Evolutionary conservation across 2,888 invertebrate species (phyloP), one percentile per base, ranked within the genome.

Genomic region (Parelbella ahira): DNA sequence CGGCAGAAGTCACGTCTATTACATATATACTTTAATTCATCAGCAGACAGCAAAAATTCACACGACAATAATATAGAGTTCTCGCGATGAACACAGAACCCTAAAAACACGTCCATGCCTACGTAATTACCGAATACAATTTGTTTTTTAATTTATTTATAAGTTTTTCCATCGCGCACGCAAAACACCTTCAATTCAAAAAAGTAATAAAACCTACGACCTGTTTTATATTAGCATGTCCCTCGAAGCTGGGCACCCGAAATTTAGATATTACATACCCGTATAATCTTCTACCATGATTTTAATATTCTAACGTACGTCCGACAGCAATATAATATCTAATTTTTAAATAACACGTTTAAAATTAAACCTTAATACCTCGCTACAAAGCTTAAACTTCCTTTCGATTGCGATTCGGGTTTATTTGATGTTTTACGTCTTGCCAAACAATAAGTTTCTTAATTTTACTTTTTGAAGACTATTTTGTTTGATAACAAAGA

Each of bases 401-500:
- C 13, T 11, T 6, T 2, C 5, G 1, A 5, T 3, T 4, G 8
- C 6, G 1, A 21, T 12, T 21, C 3, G 15, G 12, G 9, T 15
- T 15, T 37, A 37, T 21, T 29, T 29, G 34, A 34, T 29, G 37
- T 29, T 38, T 30, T 27, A 38, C 30, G 23, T 38, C 30, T 30
- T 29, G 23, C 21, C 29, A n/a, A 38, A 38, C 23, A 30, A 24
- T 30, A 38, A 37, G 27, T 37, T 30, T 23, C 24, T 38, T 38
- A 39, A 10, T 39, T 39, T 24, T 39, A 37, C 25, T 19, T 29
- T 24, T 39, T 39, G 18, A 30, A 37, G 36, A 37, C 36, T 37
- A 37, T 27, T 23, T 24, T 34, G 34, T 13, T 34, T 8, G n/a
- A n/a, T 8, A 13, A 12, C 15, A 39, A 39, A 37, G 23, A 19